These are phyloP conservation scores for Norana najaformis DNA, from an alignment of 2,888 invertebrate species.

Conservation along the genomic window DNA sequence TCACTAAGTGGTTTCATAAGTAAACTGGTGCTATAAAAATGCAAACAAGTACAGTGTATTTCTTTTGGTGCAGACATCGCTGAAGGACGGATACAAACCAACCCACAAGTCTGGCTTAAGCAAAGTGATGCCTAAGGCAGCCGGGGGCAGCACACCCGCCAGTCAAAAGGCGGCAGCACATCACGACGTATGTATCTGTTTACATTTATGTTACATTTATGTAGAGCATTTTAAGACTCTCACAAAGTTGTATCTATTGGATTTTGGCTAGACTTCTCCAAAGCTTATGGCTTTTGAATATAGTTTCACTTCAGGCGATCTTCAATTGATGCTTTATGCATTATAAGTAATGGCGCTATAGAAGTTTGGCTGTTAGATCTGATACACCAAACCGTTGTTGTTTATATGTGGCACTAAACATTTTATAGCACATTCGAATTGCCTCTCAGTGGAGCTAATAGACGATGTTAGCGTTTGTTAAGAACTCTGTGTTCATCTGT, in stretches of 20 bases:
- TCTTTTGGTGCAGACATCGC: constrained; percentile 69
- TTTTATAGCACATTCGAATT: too few species aligned
- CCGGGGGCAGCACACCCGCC: not conserved
- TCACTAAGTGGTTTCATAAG: not conserved
- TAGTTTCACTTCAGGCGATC: not conserved
- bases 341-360: not conserved
- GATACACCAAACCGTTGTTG: not conserved
- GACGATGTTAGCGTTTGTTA: not conserved
- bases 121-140: constrained; percentile 25
- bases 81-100: constrained; percentile 67
- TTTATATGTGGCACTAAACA: too few species aligned
- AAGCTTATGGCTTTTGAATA: not conserved
- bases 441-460: too few species aligned
- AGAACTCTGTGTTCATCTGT: too few species aligned
- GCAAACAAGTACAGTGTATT: not conserved
- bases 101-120: constrained; percentile 40
- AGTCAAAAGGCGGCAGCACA: not conserved
- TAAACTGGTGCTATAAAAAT: not conserved
- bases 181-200: constrained; percentile 10
- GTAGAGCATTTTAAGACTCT: too few species aligned
- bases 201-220: too few species aligned
- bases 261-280: not conserved
- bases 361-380: not conserved
- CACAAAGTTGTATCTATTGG: too few species aligned
- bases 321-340: not conserved